phyloP scores from a whole-genome alignment of 2,797 vertebrate genomes.

The Rhabdomys pumilio region DNA sequence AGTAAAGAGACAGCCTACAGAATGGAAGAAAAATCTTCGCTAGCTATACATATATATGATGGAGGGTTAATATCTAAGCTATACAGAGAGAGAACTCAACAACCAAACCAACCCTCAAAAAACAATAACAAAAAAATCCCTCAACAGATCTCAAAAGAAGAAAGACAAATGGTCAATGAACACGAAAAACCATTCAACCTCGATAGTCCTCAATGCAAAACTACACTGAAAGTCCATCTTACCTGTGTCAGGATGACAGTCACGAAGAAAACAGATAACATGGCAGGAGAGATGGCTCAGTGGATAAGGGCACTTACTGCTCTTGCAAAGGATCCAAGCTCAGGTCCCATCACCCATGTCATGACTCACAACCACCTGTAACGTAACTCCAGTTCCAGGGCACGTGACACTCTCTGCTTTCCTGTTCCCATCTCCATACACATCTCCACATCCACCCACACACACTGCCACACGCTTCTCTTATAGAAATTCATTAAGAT shows the following conservation, averaged over 20 bases:
- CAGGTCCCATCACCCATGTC: not conserved
- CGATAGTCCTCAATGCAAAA: no score
- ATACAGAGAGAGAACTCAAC: no score
- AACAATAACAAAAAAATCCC: not conserved
- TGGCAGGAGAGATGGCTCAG: not conserved
- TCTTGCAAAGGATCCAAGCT: not conserved
- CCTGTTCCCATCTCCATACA: no score
- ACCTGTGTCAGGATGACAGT: not conserved
- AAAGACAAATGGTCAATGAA: not conserved
- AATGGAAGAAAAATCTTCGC: not conserved
- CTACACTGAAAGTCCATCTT: not conserved
- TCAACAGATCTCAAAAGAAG: not conserved
- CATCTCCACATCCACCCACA: not conserved
- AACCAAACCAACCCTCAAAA: not conserved
- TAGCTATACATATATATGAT: no score
- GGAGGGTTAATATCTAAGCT: not conserved
- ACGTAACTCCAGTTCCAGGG: not conserved
- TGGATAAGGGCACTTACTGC: not conserved
- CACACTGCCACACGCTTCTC: not conserved
- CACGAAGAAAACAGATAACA: not conserved
- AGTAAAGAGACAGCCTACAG: not conserved
- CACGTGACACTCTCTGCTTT: no score
- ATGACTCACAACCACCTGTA: not conserved
- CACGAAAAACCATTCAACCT: not conserved
- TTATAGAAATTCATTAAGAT: not conserved